These are phyloP conservation scores for Epirrhoe alternata DNA, from an alignment of 2,888 invertebrate genomes.

Conservation along the genomic window DNA sequence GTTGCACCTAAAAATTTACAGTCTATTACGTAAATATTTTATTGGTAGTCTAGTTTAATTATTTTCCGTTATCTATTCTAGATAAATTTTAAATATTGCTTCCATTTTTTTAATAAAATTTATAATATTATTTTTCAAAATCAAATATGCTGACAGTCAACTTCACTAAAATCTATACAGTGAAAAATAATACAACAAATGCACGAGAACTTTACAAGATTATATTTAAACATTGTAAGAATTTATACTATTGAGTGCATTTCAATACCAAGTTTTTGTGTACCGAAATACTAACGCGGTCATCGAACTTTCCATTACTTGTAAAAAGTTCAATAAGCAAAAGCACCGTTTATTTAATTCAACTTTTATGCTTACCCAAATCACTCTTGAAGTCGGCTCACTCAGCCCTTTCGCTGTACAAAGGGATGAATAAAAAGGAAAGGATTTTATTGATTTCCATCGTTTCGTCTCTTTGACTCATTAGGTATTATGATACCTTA, in stretches of 20 bases:
- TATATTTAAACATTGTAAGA: neutral
- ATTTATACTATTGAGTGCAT: neutral
- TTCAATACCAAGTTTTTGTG: neutral
- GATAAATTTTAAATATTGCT: neutral
- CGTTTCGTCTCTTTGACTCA: conserved; percentile 20
- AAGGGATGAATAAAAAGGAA: conserved; percentile 22
- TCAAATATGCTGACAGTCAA: neutral
- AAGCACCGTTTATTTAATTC: conserved; percentile 15
- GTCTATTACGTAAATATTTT: conserved; percentile 6
- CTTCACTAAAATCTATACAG: neutral
- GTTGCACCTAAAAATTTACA: conserved; percentile 4
- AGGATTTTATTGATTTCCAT: conserved; percentile 29
- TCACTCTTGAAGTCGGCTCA: conserved; percentile 35
- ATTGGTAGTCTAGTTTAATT: conserved; percentile 5
- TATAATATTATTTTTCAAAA: neutral
- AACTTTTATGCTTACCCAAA: conserved; percentile 36
- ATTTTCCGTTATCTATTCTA: conserved; percentile 9
- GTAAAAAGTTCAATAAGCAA: conserved; percentile 24
- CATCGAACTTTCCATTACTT: conserved; percentile 20
- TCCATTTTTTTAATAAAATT: neutral
- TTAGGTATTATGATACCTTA: conserved; percentile 6
- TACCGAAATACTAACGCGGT: conserved; percentile 5
- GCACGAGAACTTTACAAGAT: no score
- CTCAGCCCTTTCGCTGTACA: conserved; percentile 32
- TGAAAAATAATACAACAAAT: no score